These are phyloP conservation scores for Poeciliopsis paucimaculata DNA, from an alignment of 2,797 vertebrate species.

Conservation along the genomic window DNA sequence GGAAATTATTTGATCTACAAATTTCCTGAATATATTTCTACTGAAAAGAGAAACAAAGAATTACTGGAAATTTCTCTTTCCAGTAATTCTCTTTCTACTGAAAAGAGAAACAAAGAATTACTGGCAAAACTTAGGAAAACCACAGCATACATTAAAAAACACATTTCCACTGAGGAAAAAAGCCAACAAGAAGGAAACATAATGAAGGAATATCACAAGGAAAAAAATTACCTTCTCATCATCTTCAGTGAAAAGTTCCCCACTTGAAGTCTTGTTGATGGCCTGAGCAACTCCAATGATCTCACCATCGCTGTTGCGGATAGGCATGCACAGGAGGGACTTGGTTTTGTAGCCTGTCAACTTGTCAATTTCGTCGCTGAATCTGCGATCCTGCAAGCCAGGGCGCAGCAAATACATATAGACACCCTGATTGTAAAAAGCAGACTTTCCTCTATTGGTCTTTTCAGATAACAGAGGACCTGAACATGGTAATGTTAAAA, in stretches of 20 bases:
- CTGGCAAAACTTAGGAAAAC: neutral
- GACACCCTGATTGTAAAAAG: conserved; percentile 15
- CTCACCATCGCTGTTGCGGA: conserved; percentile 94
- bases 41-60: neutral
- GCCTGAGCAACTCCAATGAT: conserved; percentile 96
- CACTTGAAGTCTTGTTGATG: conserved; percentile 94
- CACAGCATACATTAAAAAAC: neutral
- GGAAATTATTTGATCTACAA: conserved; percentile 14
- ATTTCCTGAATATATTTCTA: conserved; percentile 12
- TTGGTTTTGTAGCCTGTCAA: conserved; percentile 98
- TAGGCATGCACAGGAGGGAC: conserved; percentile 97
- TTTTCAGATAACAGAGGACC: conserved; percentile 18
- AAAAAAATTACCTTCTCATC: conserved; percentile 87
- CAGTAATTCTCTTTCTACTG: no score
- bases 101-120: neutral
- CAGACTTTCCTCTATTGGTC: neutral
- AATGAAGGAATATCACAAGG: neutral
- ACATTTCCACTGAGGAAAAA: neutral
- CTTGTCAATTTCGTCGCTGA: conserved; percentile 99
- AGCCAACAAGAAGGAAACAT: neutral
- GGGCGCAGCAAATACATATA: conserved; percentile 23
- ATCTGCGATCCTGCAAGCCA: conserved; percentile 89
- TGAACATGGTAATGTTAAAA: neutral
- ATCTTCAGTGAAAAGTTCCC: conserved; percentile 92
- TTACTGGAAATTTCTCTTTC: no score